These are phyloP conservation scores for Diadumene lineata DNA, from an alignment of 92 coral and sea anemone genomes.

Conservation along the genomic window DNA sequence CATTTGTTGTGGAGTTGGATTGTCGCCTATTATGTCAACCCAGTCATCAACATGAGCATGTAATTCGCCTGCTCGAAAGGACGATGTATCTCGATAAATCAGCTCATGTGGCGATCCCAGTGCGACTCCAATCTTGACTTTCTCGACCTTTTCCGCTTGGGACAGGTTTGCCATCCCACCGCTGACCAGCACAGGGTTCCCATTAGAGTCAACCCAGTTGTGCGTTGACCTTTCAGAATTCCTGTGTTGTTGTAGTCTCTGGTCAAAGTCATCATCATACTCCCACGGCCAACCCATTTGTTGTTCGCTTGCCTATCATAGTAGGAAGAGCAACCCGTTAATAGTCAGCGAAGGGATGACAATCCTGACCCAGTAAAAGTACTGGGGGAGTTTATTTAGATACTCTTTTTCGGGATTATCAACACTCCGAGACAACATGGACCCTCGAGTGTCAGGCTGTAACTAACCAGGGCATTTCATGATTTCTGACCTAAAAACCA, in stretches of 20 bases:
- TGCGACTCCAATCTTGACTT: slow-evolving; percentile 7
- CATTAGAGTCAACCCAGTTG: slow-evolving; percentile 2
- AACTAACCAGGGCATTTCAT: no score
- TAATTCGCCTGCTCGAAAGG: slow-evolving; percentile 40
- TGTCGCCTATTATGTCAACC: neutral
- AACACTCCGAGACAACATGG: slow-evolving; percentile 2
- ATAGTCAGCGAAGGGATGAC: slow-evolving; percentile 13
- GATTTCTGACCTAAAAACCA: no score
- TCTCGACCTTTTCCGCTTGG: neutral
- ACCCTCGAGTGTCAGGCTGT: no score
- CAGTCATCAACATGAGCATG: slow-evolving; percentile 18
- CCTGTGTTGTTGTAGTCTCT: neutral
- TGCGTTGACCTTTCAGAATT: neutral
- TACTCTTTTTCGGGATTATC: slow-evolving; percentile 33
- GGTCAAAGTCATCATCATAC: slow-evolving; percentile 19
- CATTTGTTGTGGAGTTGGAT: slow-evolving; percentile 11
- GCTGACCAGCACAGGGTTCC: slow-evolving; percentile 18
- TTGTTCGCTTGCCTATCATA: neutral
- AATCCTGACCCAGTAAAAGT: slow-evolving; percentile 33
- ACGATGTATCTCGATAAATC: slow-evolving; percentile 21
- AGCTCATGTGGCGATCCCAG: slow-evolving; percentile 16
- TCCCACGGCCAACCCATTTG: slow-evolving; percentile 40
- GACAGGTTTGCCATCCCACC: slow-evolving; percentile 16
- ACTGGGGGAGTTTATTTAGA: slow-evolving; percentile 23
- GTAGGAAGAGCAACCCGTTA: neutral